These are phyloP conservation scores for Sterna hirundo DNA, from an alignment of 2,113 vertebrate genomes.

Conservation along the genomic window DNA sequence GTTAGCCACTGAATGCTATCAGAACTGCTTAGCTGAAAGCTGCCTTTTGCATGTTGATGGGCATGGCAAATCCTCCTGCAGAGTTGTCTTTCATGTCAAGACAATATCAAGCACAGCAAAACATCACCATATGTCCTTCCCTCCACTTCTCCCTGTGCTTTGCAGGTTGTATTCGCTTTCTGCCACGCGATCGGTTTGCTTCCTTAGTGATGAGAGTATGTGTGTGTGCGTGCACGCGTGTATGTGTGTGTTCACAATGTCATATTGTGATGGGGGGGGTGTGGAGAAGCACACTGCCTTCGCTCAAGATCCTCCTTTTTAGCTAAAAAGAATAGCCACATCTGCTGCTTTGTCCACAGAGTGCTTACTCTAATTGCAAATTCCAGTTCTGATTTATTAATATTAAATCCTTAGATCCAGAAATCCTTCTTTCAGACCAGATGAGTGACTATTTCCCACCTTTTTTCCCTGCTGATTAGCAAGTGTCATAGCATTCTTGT, in stretches of 20 bases:
- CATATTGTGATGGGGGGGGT: background rate
- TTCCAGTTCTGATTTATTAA: constrained; percentile 36
- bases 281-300: background rate
- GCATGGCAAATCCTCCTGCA: constrained; percentile 56
- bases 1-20: constrained; percentile 52
- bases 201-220: background rate
- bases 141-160: background rate
- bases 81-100: constrained; percentile 60
- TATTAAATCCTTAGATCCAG: constrained; percentile 17
- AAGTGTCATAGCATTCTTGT: constrained; percentile 22
- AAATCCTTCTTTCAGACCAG: background rate
- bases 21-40: constrained; percentile 40
- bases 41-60: constrained; percentile 55
- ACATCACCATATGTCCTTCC: constrained; percentile 50
- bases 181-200: background rate
- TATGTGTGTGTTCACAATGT: background rate
- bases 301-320: background rate
- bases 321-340: constrained; percentile 19
- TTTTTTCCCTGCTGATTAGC: constrained; percentile 9
- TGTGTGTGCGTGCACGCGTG: background rate
- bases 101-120: constrained; percentile 47
- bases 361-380: constrained; percentile 15
- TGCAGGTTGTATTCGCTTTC: constrained; percentile 42
- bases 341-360: constrained; percentile 47
- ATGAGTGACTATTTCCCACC: constrained; percentile 20